Evolutionary conservation across 2,888 invertebrate species (phyloP).

Genomic region (Aleiodes testaceus): DNA sequence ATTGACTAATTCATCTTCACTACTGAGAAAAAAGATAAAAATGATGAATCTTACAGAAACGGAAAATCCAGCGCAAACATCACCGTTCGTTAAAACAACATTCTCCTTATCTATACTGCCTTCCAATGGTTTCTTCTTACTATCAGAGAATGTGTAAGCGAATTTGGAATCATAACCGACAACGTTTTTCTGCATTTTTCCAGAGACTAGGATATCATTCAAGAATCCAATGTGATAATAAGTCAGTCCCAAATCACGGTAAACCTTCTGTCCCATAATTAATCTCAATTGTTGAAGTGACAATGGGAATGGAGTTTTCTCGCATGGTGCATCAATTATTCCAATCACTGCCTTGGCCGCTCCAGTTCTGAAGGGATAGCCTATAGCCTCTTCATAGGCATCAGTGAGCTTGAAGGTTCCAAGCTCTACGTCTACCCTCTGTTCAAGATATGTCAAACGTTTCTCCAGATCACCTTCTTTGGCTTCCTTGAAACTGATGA

Average conservation of each 20-base stretch:
- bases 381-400: slow-evolving; percentile 79
- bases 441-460: slow-evolving; percentile 62
- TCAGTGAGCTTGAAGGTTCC: slow-evolving; percentile 71
- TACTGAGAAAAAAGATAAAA: background rate
- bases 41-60: slow-evolving; percentile 75
- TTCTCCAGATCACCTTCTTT: slow-evolving; percentile 56
- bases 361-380: slow-evolving; percentile 84
- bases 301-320: slow-evolving; percentile 73
- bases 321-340: slow-evolving; percentile 79
- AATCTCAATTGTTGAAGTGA: slow-evolving; percentile 70
- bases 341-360: slow-evolving; percentile 84
- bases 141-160: slow-evolving; percentile 80
- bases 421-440: slow-evolving; percentile 74
- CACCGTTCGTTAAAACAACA: slow-evolving; percentile 74
- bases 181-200: slow-evolving; percentile 76
- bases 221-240: slow-evolving; percentile 79
- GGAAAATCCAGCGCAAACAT: slow-evolving; percentile 81
- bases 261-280: slow-evolving; percentile 67
- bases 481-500: slow-evolving; percentile 61
- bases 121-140: slow-evolving; percentile 78
- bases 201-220: slow-evolving; percentile 75
- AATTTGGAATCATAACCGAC: slow-evolving; percentile 78
- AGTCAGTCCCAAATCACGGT: slow-evolving; percentile 77
- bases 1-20: background rate
- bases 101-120: slow-evolving; percentile 77